A percentile compares a stretch with the other conserved stretches of the same genome.
Evolutionary conservation across 2,797 vertebrate species (phyloP).

Genomic region (Siniperca undulata): DNA sequence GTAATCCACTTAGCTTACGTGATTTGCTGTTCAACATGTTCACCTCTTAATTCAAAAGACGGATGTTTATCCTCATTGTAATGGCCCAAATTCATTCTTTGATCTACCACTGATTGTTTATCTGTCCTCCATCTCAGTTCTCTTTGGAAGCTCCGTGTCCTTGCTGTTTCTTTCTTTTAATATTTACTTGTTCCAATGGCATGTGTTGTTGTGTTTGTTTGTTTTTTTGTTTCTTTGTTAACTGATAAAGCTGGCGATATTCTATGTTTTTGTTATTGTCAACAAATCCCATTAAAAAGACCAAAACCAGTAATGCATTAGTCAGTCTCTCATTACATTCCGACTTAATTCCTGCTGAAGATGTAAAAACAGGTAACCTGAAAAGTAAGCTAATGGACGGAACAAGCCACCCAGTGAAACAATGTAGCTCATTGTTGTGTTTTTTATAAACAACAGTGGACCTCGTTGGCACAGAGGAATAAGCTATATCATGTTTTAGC

Average conservation of each 20-base stretch:
- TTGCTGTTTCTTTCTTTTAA: conserved; percentile 26
- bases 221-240: conserved; percentile 4
- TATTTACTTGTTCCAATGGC: neutral
- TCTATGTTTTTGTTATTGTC: conserved; percentile 3
- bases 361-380: neutral
- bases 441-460: neutral
- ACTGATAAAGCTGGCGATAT: neutral
- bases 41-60: conserved; percentile 13
- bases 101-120: conserved; percentile 16
- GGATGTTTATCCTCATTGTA: conserved; percentile 13
- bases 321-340: conserved; percentile 5
- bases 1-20: conserved; percentile 33
- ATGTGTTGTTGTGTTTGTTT: conserved; percentile 26
- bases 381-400: no score
- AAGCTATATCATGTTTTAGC: neutral
- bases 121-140: conserved; percentile 8
- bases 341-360: neutral
- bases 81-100: conserved; percentile 17
- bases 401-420: neutral
- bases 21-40: conserved; percentile 32
- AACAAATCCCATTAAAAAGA: conserved; percentile 10
- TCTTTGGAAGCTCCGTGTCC: conserved; percentile 11
- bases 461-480: neutral
- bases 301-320: neutral
- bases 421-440: neutral